These are phyloP conservation scores for Dinoponera quadriceps DNA, from an alignment of 1,140 invertebrate genomes.

Conservation along the genomic window DNA sequence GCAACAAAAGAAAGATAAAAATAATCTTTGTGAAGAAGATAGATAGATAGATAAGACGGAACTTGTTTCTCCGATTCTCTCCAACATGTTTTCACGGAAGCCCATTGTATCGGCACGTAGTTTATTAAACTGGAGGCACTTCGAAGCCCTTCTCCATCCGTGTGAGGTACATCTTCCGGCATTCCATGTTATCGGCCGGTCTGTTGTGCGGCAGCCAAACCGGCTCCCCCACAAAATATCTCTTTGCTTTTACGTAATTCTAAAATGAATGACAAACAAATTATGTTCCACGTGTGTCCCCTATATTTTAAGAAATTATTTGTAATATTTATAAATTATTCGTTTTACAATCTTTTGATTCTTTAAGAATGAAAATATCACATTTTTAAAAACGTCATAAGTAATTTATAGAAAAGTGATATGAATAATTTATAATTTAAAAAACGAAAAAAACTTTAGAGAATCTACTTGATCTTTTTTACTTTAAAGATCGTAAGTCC, in stretches of 20 bases:
- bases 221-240: conserved; percentile 97
- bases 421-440: neutral
- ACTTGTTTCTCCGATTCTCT: neutral
- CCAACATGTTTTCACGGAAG: conserved; percentile 13
- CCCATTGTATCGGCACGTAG: neutral
- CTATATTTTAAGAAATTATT: too few species aligned
- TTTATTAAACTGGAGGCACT: neutral
- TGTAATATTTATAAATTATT: too few species aligned
- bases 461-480: too few species aligned
- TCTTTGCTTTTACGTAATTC: conserved; percentile 94
- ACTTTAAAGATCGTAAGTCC: too few species aligned
- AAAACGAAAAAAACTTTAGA: neutral
- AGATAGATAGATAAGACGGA: too few species aligned
- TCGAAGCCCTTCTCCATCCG: conserved; percentile 87
- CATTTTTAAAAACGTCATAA: neutral
- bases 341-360: too few species aligned
- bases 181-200: conserved; percentile 94
- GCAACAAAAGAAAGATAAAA: too few species aligned
- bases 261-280: conserved; percentile 80
- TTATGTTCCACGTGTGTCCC: neutral
- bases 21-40: too few species aligned
- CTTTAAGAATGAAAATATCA: neutral
- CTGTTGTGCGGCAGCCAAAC: conserved; percentile 96
- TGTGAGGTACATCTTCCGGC: conserved; percentile 90
- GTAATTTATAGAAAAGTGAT: neutral